Evolutionary conservation across 2,888 invertebrate species (phyloP).

Genomic region (Venusia cambrica): DNA sequence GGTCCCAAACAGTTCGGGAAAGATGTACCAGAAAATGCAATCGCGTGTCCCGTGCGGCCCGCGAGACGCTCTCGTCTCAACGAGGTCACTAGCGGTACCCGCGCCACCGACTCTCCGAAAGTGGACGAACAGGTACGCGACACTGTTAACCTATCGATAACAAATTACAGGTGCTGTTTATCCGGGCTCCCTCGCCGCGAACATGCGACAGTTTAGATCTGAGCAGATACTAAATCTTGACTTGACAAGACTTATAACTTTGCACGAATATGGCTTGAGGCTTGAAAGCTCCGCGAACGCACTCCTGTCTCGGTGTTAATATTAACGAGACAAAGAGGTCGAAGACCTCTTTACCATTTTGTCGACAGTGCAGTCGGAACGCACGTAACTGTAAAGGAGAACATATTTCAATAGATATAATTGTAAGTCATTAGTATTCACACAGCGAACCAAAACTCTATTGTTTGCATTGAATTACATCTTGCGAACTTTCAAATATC

Average conservation of each 20-base stretch:
- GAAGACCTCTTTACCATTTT: constrained; percentile 52
- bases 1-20: constrained; percentile 66
- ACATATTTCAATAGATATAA: constrained; percentile 38
- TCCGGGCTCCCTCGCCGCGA: constrained; percentile 40
- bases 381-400: constrained; percentile 43
- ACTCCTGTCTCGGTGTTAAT: constrained; percentile 37
- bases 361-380: constrained; percentile 40
- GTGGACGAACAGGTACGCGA: constrained; percentile 79
- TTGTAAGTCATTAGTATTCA: constrained; percentile 41
- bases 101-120: constrained; percentile 72
- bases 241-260: constrained; percentile 29
- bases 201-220: constrained; percentile 49
- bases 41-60: constrained; percentile 72
- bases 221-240: constrained; percentile 43
- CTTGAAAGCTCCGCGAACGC: constrained; percentile 46
- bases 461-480: constrained; percentile 26
- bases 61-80: constrained; percentile 69
- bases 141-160: constrained; percentile 75
- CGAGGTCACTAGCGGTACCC: constrained; percentile 80
- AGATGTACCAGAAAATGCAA: constrained; percentile 60
- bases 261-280: constrained; percentile 42
- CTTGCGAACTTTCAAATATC: constrained; percentile 37
- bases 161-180: constrained; percentile 67
- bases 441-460: constrained; percentile 31
- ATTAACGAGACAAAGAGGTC: constrained; percentile 43